Base-by-base conservation (phyloP, 2,888 invertebrate species). In the Cheilosia soror region DNA sequence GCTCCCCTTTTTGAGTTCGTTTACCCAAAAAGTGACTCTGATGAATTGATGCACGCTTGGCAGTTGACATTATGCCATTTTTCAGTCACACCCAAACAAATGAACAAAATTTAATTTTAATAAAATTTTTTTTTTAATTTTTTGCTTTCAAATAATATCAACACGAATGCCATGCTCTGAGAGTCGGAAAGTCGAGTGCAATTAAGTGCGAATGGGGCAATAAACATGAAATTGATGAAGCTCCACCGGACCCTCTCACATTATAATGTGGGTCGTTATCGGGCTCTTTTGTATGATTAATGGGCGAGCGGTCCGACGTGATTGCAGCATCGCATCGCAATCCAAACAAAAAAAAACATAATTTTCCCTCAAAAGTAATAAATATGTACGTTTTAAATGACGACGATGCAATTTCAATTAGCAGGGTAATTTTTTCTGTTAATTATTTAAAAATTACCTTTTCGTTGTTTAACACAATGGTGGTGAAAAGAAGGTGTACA, bases 141-240 rank as follows among this genome's bases (percentile, higher is more conserved):
- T 47, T 25, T 20, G 13, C 51, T 1, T 63, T 65, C 63, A n/a
- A 65, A 72, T 58, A 65, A 42, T 44, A 63, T 29, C 55, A 69
- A 29, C 31, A 57, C 20, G 40, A 63, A 58, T 57, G 11, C 25
- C 7, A 5, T 25, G 27, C 27, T 27, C 11, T 4, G 11, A 13
- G 25, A 47, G 31, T 42, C n/a, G 58, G 58, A 76, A 71, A 76
- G 69, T 82, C 81, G 69, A 63, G 63, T 63, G 78, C 73, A 83
- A 83, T 79, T 78, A 79, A 78, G 73, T 79, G 78, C 44, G 78
- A 83, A 83, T 83, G 63, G 73, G n/a, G 78, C 63, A 68, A 83
- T 83, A 78, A 78, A 83, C 83, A 83, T 73, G 73, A 65, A 83
- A 73, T 65, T 83, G 73, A 78, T 78, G 72, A 83, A 68, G 68